Base-by-base conservation (phyloP, 2,797 vertebrate species). In the Tauraco hartlaubi region DNA sequence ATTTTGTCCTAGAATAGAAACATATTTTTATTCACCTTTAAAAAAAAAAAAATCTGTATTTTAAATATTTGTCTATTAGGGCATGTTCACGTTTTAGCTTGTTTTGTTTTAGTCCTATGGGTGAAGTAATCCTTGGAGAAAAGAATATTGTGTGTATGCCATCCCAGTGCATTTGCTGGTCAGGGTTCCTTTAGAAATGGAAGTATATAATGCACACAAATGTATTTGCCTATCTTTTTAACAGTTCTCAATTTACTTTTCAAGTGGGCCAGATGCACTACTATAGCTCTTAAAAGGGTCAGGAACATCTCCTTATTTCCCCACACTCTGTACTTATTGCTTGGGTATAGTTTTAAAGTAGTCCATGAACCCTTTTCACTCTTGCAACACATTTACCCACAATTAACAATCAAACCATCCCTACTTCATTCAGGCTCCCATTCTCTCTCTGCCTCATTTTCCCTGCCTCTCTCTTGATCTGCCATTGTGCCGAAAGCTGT, bases 331-430 rank as follows among this genome's bases (percentile, higher is more conserved):
- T 96, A 77, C 97, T 97, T 97, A 97, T 98, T 98, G 97, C 98
- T 98, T 96, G 97, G 98, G 97, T 98, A 98, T 98, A 98, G 98
- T 97, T 98, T 98, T 98, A 98, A 98, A 98, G 99, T 99, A 98
- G 98, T 98, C 98, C 98, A 98, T 99, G 98, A 99, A 99, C 99
- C 97, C 97, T 98, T 98, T 98, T 98, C 98, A 98, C 97, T 98
- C 98, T 98, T 98, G 98, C 98, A 97, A 98, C 98, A 99, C 98
- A 99, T 99, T 99, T 99, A 98, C 98, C 98, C 98, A 99, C 98
- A 99, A 99, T 99, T 99, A 99, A 99, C 99, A 99, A 99, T 99
- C 98, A 99, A 99, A 98, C 98, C 97, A 97, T 97, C 98, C 98
- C 98, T 98, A 97, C 98, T 98, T 93, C 98, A 98, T 98, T 98